Percentiles rank a stretch among this genome's conserved stretches.
These are phyloP conservation scores for Enteromius argenteus DNA, from an alignment of 2,797 vertebrate genomes.

Conservation along the genomic window DNA sequence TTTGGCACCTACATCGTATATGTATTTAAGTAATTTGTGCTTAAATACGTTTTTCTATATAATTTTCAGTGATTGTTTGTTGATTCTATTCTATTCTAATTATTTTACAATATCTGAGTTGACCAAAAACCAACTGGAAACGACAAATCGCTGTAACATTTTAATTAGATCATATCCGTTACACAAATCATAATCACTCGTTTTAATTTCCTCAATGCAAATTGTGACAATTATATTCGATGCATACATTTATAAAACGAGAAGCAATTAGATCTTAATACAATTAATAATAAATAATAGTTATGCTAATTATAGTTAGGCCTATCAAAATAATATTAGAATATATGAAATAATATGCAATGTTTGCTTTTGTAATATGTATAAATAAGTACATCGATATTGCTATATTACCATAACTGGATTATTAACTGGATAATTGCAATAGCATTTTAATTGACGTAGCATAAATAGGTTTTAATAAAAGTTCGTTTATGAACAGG, in stretches of 20 bases:
- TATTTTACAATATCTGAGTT: not conserved
- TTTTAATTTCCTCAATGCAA: not conserved
- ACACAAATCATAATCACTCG: not conserved
- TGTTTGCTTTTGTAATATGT: not conserved
- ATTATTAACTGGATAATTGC: not conserved
- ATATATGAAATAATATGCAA: not conserved
- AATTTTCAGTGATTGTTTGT: not conserved
- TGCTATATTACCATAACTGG: not conserved
- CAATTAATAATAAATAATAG: not conserved
- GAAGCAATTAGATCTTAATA: not conserved
- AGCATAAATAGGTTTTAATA: not conserved
- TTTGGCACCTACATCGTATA: not conserved
- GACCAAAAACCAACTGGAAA: not conserved
- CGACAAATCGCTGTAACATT: not conserved
- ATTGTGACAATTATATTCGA: not conserved
- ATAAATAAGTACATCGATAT: not conserved
- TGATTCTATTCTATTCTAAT: not conserved
- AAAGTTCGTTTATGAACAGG: not conserved
- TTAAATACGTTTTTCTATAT: not conserved
- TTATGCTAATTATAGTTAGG: not conserved
- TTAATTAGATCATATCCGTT: not conserved
- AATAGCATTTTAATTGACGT: not conserved
- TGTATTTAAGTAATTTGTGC: too few species aligned
- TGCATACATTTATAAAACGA: not conserved
- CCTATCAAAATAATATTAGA: not conserved